A percentile compares a stretch with the other conserved stretches of the same genome.
Conservation (phyloP, 2,888 invertebrate species). For the Augiades crinisus region DNA sequence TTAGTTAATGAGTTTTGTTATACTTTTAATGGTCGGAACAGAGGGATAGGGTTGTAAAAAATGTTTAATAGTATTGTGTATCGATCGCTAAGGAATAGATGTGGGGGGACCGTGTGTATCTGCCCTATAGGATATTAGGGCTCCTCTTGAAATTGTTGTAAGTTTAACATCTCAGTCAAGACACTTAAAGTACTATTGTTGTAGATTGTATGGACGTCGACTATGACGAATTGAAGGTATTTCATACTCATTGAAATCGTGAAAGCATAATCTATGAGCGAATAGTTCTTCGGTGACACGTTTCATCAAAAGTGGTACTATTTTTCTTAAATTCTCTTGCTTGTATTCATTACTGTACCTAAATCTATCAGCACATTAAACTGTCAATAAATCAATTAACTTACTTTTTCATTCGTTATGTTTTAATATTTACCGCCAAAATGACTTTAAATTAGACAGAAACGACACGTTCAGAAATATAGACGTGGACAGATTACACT, state of each 20-base stretch:
- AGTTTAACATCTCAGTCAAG: conserved; percentile 66
- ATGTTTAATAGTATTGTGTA: conserved; percentile 77
- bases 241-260: conserved; percentile 45
- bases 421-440: not conserved
- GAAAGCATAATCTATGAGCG: conserved; percentile 16
- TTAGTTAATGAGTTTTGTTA: conserved; percentile 77
- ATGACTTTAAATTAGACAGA: not conserved
- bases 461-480: not conserved
- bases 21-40: conserved; percentile 64
- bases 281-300: no score
- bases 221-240: conserved; percentile 40
- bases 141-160: conserved; percentile 73
- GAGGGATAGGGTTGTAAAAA: conserved; percentile 66
- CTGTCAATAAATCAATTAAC: no score
- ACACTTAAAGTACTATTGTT: conserved; percentile 80
- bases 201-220: conserved; percentile 53
- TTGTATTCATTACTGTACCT: no score
- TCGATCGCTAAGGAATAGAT: conserved; percentile 66
- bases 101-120: conserved; percentile 45
- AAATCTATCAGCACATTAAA: no score
- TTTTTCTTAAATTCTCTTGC: no score
- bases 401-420: no score
- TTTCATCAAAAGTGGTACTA: no score
- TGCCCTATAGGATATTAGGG: conserved; percentile 49
- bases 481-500: not conserved